Conservation (phyloP, 1,140 invertebrate species). For the Magallana angulata region DNA sequence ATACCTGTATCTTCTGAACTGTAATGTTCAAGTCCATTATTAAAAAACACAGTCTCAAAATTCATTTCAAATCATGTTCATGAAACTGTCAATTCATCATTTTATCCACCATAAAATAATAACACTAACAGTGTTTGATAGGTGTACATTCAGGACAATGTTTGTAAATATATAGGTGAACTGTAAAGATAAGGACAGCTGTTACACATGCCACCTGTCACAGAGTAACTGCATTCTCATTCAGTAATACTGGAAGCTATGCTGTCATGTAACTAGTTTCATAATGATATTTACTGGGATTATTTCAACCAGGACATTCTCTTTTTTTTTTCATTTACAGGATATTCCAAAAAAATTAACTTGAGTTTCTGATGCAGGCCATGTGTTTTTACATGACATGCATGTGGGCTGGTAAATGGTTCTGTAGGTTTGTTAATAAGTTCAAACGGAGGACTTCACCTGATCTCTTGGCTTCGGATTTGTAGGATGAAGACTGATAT, state of each 20-base stretch:
- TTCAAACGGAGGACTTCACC: background rate
- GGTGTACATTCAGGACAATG: background rate
- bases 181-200: conserved; percentile 24
- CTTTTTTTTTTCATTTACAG: too few species aligned
- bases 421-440: background rate
- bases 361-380: too few species aligned
- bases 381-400: too few species aligned
- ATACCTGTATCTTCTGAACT: background rate
- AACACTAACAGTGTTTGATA: background rate
- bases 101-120: background rate
- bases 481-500: conserved; percentile 30
- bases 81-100: background rate
- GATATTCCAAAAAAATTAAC: too few species aligned
- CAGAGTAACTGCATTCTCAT: background rate
- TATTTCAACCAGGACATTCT: too few species aligned
- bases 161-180: conserved; percentile 9
- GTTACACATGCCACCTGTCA: conserved; percentile 25
- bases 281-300: too few species aligned
- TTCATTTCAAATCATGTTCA: conserved; percentile 29
- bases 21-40: conserved; percentile 2
- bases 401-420: too few species aligned
- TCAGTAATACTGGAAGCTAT: background rate
- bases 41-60: conserved; percentile 1
- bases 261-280: too few species aligned
- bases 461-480: conserved; percentile 7